phyloP scores from a whole-genome alignment of 2,113 vertebrate species.

The Xenopus borealis region DNA sequence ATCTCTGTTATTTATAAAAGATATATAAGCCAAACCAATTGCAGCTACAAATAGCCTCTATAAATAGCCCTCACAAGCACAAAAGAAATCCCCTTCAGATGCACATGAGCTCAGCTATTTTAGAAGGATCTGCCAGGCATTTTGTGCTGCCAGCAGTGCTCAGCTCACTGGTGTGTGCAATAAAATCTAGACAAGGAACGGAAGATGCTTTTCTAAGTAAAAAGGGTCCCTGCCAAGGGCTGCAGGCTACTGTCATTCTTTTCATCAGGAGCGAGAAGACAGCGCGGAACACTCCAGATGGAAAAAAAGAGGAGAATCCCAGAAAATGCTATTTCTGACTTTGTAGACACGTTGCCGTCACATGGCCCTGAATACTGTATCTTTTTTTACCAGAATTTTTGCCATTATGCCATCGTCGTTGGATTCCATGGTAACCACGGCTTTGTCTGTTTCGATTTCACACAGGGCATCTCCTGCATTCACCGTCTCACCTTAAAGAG shows the following conservation, averaged over 20 bases:
- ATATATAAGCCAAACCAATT: background rate
- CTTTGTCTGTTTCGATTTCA: slow-evolving; percentile 97
- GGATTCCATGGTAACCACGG: slow-evolving; percentile 89
- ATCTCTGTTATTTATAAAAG: background rate
- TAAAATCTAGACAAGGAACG: background rate
- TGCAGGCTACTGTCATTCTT: background rate
- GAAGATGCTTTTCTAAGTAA: background rate
- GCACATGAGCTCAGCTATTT: background rate
- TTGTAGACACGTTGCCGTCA: too few species aligned
- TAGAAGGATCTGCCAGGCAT: background rate
- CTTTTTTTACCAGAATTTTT: slow-evolving; percentile 83
- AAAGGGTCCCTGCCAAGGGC: background rate
- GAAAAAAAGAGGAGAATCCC: background rate
- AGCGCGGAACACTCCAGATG: background rate
- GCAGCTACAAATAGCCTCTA: background rate
- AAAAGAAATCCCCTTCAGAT: background rate
- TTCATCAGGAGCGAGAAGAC: background rate
- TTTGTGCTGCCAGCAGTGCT: background rate
- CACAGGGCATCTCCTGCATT: slow-evolving; percentile 85
- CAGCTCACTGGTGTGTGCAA: slow-evolving; percentile 1
- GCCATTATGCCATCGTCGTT: slow-evolving; percentile 89
- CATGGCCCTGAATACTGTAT: too few species aligned
- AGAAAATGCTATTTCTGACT: too few species aligned
- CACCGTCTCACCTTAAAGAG: slow-evolving; percentile 79
- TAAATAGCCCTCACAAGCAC: background rate